A percentile compares a stretch with the other conserved stretches of the same genome.
These are phyloP conservation scores for Panzeria rudis DNA, from an alignment of 2,888 invertebrate species.

Conservation along the genomic window DNA sequence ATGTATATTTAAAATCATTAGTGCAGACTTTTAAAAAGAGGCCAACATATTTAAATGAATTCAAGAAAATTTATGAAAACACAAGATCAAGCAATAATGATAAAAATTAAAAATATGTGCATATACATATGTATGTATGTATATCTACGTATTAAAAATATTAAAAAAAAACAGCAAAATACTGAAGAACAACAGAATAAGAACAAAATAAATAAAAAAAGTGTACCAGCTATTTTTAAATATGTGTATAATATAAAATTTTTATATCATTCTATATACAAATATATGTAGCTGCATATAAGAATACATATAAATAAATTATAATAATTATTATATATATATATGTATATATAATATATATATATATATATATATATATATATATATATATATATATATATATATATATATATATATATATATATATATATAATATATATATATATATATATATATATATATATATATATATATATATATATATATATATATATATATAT, in stretches of 20 bases:
- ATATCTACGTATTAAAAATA: constrained; percentile 23
- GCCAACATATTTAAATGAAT: constrained; percentile 14
- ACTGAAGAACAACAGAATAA: constrained; percentile 19
- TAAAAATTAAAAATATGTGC: constrained; percentile 17
- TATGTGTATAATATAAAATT: too few species aligned
- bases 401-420: too few species aligned
- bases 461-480: too few species aligned
- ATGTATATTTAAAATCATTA: constrained; percentile 23
- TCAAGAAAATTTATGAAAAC: constrained; percentile 21
- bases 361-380: too few species aligned
- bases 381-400: too few species aligned
- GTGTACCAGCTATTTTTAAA: constrained; percentile 62
- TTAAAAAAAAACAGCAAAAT: constrained; percentile 22
- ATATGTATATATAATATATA: too few species aligned
- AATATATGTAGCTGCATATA: background rate
- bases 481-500: too few species aligned
- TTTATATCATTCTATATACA: constrained; percentile 19
- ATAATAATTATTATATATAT: too few species aligned
- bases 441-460: too few species aligned
- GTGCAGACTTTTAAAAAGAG: constrained; percentile 18
- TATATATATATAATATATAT: too few species aligned
- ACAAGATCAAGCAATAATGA: constrained; percentile 11
- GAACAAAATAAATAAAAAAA: constrained; percentile 21
- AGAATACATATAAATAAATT: too few species aligned
- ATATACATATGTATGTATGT: background rate